These are phyloP conservation scores for Acleris sparsana DNA, from an alignment of 2,888 invertebrate species.

Conservation along the genomic window DNA sequence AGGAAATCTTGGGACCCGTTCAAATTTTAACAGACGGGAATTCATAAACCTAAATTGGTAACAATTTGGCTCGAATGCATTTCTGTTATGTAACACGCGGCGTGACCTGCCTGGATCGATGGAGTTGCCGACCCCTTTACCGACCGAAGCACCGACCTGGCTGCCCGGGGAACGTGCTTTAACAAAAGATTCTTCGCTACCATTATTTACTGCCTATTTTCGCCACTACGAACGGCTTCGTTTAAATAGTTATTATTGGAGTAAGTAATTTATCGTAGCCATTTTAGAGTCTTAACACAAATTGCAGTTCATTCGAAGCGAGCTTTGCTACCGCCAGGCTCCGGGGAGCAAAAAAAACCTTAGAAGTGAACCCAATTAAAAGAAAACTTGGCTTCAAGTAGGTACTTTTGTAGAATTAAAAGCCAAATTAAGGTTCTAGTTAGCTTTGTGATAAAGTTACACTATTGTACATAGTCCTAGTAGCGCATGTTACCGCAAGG, in stretches of 20 bases:
- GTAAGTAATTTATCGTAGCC: neutral
- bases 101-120: conserved; percentile 71
- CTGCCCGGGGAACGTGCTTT: conserved; percentile 62
- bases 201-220: neutral
- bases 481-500: conserved; percentile 12
- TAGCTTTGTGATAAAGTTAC: conserved; percentile 2
- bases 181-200: conserved; percentile 13
- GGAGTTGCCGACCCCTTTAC: conserved; percentile 69
- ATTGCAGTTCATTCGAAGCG: too few species aligned
- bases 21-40: conserved; percentile 46
- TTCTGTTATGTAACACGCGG: conserved; percentile 46
- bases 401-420: too few species aligned
- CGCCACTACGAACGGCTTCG: neutral
- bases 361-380: too few species aligned
- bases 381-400: too few species aligned
- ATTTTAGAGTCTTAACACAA: too few species aligned
- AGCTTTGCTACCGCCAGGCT: too few species aligned
- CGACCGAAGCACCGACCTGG: conserved; percentile 77
- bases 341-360: too few species aligned
- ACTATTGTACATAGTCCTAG: conserved; percentile 1
- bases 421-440: too few species aligned
- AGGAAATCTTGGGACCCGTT: conserved; percentile 46
- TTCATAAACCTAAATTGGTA: conserved; percentile 57
- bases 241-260: neutral
- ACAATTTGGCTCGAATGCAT: conserved; percentile 62